Evolutionary conservation across 1,140 invertebrate species (phyloP).

Genomic region (Charaxes varanes): DNA sequence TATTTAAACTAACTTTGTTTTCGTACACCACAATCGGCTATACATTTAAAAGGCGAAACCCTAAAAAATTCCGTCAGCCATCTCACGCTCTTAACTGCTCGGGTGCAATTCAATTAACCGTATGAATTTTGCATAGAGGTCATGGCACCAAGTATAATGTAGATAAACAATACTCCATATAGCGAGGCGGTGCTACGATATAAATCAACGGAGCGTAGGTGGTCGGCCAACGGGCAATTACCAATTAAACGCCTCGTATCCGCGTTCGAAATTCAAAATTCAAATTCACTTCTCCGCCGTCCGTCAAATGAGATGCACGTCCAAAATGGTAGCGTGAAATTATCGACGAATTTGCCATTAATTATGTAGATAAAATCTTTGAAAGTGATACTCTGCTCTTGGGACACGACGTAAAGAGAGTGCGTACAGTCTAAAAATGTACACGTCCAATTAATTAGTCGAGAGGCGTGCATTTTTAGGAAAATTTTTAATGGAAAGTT

Average conservation of each 20-base stretch:
- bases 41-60: too few relatives aligned
- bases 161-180: constrained; percentile 46
- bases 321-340: constrained; percentile 34
- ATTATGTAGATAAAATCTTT: constrained; percentile 12
- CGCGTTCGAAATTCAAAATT: constrained; percentile 46
- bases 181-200: constrained; percentile 40
- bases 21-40: too few relatives aligned
- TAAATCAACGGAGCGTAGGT: constrained; percentile 60
- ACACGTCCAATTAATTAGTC: too few relatives aligned
- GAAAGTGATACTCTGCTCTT: too few relatives aligned
- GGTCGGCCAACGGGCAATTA: constrained; percentile 55
- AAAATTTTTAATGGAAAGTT: too few relatives aligned
- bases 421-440: too few relatives aligned
- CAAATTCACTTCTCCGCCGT: constrained; percentile 45
- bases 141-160: constrained; percentile 20
- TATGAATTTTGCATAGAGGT: constrained; percentile 26
- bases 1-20: too few relatives aligned
- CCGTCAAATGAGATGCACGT: constrained; percentile 29
- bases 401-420: too few relatives aligned
- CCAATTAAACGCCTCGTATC: constrained; percentile 55
- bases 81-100: too few relatives aligned
- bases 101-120: constrained; percentile 24
- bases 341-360: constrained; percentile 16
- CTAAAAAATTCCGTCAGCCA: too few relatives aligned
- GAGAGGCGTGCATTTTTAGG: too few relatives aligned